Evolutionary conservation across 2,888 invertebrate species (phyloP), one percentile per base, ranked within the genome.

Genomic region (Brachylomia viminalis): DNA sequence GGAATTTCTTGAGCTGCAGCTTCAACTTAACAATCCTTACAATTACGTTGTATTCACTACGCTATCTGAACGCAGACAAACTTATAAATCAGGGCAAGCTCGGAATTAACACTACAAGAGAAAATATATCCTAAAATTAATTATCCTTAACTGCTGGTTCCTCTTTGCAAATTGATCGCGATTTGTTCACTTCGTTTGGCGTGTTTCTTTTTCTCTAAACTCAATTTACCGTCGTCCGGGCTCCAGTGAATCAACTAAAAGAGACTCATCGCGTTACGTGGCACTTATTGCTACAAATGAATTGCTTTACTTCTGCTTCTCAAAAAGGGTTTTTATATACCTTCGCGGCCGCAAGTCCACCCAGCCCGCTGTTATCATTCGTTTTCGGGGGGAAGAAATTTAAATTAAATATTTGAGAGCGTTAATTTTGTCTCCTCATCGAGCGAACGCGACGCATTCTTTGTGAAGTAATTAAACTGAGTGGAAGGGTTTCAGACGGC

Each of bases 371-470:
- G 95, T 95, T 96, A 96, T 95, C 95, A 94, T 96, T 95, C 95
- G 95, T 95, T 95, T 94, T 93, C 92, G 94, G 93, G 91, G 91
- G 88, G 91, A 91, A 93, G 93, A 96, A 96, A 96, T 96, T 96
- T 95, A 96, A 96, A 96, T 96, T 96, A 96, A 96, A 96, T 96
- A 96, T 96, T 96, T 96, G 96, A 95, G 96, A 94, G 94, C 95
- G 96, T 96, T 96, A 96, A 96, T 96, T 96, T 96, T 95, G 96
- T 96, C 96, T 96, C 95, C 96, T 96, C 96, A 95, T 96, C 95
- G 96, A 93, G 96, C 92, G 94, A 95, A 93, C 92, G 94, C 96
- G 95, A 95, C 96, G 96, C 96, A 96, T 96, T 96, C 96, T 96
- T 96, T 95, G 96, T 94, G 94, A 96, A 96, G 96, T 96, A 96